Evolutionary conservation across 2,888 invertebrate genomes (phyloP), one percentile per base, ranked within the genome.

Genomic region (Synergus gifuensis): DNA sequence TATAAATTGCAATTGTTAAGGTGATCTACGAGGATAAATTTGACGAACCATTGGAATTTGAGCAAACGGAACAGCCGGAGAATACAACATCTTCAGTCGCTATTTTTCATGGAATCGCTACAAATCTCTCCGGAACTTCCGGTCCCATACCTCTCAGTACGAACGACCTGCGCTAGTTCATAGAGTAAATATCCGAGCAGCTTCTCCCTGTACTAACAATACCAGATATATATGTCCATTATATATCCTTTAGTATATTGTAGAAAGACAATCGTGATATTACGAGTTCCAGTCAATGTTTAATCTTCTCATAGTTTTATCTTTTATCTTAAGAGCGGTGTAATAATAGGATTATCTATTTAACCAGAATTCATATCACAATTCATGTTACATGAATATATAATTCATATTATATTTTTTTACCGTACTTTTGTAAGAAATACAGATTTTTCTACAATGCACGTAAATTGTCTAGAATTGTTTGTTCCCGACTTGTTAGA

Each of bases 141-240:
- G 83, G 85, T 86, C 76, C 83, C 82, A 83, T 83, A 81, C 82
- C 82, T 88, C 83, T 89, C 86, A 83, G 87, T 81, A 84, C 85
- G 78, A 88, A 88, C 83, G 82, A 77, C 77, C 84, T 88, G 73
- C 87, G 86, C 85, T 88, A 81, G 86, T 62, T 66, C 42, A 54
- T 12, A 18, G 22, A 67, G 67, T 44, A 67, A 46, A 67, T 67
- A 67, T 22, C 22, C 18, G 66, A 77, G 66, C 69, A 62, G 60
- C 54, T 60, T 28, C 28, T 42, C 64, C 18, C 18, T 66, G 42
- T 66, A 8, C 42, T 66, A 66, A 66, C n/a, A 42, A 66, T 11
- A 40, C 40, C 42, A 64, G 36, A 44, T 44, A 11, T 44, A 44
- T 44, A 49, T 49, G 18, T 66, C 42, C 64, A 42, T 42, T 11